These are phyloP conservation scores for Beris chalybata DNA, from an alignment of 2,888 invertebrate genomes.

Conservation along the genomic window DNA sequence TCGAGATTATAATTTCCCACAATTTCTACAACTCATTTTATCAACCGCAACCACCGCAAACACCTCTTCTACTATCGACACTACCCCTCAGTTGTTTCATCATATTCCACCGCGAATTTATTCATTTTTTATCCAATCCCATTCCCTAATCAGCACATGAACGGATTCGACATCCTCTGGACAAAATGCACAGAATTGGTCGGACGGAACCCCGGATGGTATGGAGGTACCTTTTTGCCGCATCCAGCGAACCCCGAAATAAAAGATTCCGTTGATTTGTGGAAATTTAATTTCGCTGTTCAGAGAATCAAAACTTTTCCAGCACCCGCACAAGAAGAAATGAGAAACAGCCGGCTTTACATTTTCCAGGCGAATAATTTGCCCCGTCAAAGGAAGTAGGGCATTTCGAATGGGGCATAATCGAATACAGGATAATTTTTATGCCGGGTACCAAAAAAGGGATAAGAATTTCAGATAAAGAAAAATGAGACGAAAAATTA, in stretches of 20 bases:
- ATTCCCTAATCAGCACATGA: conserved; percentile 31
- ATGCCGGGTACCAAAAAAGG: no score
- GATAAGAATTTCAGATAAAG: no score
- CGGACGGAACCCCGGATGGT: no score
- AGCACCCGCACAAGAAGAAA: conserved; percentile 13
- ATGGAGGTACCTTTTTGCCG: no score
- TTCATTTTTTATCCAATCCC: conserved; percentile 32
- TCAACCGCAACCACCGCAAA: no score
- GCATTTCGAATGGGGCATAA: no score
- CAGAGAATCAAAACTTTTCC: conserved; percentile 36
- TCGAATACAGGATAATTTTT: no score
- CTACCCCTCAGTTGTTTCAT: conserved; percentile 24
- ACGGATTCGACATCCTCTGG: background rate
- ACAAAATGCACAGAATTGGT: background rate
- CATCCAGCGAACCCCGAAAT: conserved; percentile 28
- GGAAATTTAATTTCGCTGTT: conserved; percentile 39
- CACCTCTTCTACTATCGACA: no score
- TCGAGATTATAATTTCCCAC: conserved; percentile 29
- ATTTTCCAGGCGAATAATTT: no score
- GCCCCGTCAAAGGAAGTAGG: no score
- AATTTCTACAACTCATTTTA: conserved; percentile 3
- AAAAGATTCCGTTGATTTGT: conserved; percentile 37
- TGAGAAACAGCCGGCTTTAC: background rate
- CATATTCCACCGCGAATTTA: conserved; percentile 33
- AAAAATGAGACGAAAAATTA: no score